Base-by-base conservation (phyloP, 1,140 invertebrate species). In the Drosophila erecta region DNA sequence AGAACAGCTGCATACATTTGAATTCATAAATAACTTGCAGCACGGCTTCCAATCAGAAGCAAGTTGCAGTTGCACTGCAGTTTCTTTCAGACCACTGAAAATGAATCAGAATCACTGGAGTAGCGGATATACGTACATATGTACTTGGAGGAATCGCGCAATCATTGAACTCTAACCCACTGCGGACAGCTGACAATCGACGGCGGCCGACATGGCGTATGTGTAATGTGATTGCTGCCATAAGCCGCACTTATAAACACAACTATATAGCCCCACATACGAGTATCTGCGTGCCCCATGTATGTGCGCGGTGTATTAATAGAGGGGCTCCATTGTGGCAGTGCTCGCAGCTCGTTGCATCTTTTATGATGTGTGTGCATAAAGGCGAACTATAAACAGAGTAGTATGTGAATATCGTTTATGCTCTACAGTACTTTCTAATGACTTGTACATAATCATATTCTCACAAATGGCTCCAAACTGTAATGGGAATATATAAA, bases 91-190 rank as follows among this genome's bases (percentile, higher is more conserved):
- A 33, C 17, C 30, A 56, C 15, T 22, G 24, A 6, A 33, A 41
- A 33, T 15, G 17, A 8, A 41, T 14, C 7, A n/a, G 40, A 43
- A 20, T 43, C 17, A 20, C 41, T 43, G 3, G 17, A 20, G 41
- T 20, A 12, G 14, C 15, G 11, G 8, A 61, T 44, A 49, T 50
- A 15, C 4, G 4, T 22, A 22, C 22, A 22, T 8, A 17, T 41
- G 12, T 15, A 47, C 33, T n/a, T 40, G 35, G 3, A 24, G 38
- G n/a, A 41, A 27, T 46, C 24, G 20, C 43, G 30, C 59, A 67
- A 53, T 67, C 81, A 67, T 81, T 86, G 83, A 86, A 87, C 81
- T 86, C 58, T 72, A 87, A 86, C 74, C 58, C 38, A 69, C 54
- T 69, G 78, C 24, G 49, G 47, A 76, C 56, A 62, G 35, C 43